These are phyloP conservation scores for Halocynthia roretzi DNA, from an alignment of 23 tunicate genomes.

Conservation along the genomic window DNA sequence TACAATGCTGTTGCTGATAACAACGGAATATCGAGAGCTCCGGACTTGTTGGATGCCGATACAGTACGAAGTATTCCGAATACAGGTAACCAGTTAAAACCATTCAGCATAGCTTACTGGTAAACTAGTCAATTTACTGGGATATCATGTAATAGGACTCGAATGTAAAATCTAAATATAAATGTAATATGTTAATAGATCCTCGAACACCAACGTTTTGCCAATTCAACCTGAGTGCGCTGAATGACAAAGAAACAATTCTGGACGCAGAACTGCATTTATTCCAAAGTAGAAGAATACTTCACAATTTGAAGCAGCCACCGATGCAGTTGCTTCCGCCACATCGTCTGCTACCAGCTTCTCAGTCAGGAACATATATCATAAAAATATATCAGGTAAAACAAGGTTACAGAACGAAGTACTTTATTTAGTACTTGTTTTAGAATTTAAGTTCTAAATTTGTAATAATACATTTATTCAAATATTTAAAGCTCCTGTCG, in stretches of 20 bases:
- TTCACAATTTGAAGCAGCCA: constrained; percentile 6
- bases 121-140: not conserved
- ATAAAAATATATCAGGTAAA: constrained; percentile 41
- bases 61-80: constrained; percentile 83
- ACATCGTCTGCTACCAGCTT: not conserved
- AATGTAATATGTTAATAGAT: constrained; percentile 9
- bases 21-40: constrained; percentile 53
- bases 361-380: constrained; percentile 20
- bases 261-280: constrained; percentile 70
- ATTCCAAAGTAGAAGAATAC: constrained; percentile 24
- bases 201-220: constrained; percentile 35
- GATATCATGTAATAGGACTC: not conserved
- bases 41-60: constrained; percentile 60
- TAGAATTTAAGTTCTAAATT: too few relatives aligned
- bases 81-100: constrained; percentile 24
- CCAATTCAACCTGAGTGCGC: constrained; percentile 35
- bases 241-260: constrained; percentile 27
- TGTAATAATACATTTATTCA: too few relatives aligned
- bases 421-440: too few relatives aligned
- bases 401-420: too few relatives aligned
- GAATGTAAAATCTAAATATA: too few relatives aligned
- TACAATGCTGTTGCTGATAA: constrained; percentile 66
- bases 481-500: too few relatives aligned
- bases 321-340: constrained; percentile 1
- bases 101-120: not conserved